Percentiles rank a stretch among this genome's conserved stretches.
phyloP scores from a whole-genome alignment of 2,113 vertebrate species.

The Chionomys nivalis region DNA sequence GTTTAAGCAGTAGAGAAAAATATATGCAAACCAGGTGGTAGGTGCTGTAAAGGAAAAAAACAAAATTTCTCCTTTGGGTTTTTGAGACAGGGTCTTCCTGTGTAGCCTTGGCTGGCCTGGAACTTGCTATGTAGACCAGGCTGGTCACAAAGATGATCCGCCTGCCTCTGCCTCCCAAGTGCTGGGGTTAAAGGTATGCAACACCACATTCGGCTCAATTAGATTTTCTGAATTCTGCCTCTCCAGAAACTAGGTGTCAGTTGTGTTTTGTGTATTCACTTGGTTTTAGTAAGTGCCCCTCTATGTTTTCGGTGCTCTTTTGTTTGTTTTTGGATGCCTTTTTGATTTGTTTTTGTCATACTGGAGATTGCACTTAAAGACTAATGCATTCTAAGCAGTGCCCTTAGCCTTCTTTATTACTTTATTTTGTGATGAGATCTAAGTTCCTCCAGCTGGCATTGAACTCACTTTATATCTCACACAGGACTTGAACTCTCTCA shows the following conservation, averaged over 20 bases:
- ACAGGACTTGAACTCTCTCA: neutral
- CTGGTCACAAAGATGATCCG: neutral
- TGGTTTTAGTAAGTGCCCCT: constrained; percentile 15
- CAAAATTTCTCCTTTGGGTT: neutral
- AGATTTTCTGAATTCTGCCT: constrained; percentile 36
- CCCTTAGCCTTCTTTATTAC: no score
- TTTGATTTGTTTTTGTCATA: neutral
- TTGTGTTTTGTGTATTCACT: neutral
- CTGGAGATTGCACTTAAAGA: neutral
- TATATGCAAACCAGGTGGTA: neutral
- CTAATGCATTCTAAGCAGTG: neutral
- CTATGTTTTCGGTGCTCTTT: neutral
- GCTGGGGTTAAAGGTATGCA: neutral
- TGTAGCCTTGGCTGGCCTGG: neutral
- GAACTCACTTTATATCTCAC: neutral
- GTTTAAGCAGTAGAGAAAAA: constrained; percentile 46
- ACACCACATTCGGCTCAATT: neutral
- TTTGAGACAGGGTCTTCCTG: neutral
- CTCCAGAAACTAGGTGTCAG: neutral
- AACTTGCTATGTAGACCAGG: neutral
- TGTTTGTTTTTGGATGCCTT: neutral
- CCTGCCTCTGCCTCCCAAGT: neutral
- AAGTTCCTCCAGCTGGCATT: neutral
- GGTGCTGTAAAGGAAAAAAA: neutral
- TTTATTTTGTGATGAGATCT: neutral